Evolutionary conservation across 2,797 vertebrate species (phyloP), one percentile per base, ranked within the genome.

Genomic region (Phalloptychus januarius): DNA sequence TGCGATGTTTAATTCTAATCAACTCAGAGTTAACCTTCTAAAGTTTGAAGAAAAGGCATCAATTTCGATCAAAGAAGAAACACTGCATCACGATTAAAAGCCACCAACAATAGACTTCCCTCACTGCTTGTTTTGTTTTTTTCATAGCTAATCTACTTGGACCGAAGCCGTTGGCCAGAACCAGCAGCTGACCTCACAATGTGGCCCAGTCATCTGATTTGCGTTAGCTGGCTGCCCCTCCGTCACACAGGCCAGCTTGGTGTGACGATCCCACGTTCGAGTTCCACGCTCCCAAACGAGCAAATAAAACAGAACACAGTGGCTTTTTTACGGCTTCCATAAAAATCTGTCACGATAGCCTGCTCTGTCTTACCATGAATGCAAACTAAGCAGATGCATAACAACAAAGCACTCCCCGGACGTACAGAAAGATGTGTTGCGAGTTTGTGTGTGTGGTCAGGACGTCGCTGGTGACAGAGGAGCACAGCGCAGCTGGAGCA

Each of bases 191-290:
- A 94, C 91, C 90, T 92, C 87, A 76, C 85, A 87, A 85, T 65
- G 44, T 86, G 88, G 83, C 85, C 90, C 87, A 84, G 92, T 92
- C 92, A 93, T 88, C 87, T 91, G 92, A 93, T 89, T 89, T 78
- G 83, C 85, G 91, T 94, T 93, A 91, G 88, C 90, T 88, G 82
- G 86, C 89, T 90, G 92, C 86, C 88, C 28, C 88, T 87, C 83
- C 58, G 65, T 86, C 89, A 91, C 90, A 92, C 86, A 89, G 87
- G 82, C 88, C 85, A 82, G 88, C 86, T 83, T 83, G 87, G 86
- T 87, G 85, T 67, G 65, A 74, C 71, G 78, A 63, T 76, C 80
- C 79, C 80, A 85, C 87, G 86, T 79, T 75, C 72, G 80, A 77
- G 77, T 76, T 61, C 44, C 74, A 33, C 48, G 23, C 79, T 75